These are phyloP conservation scores for Anolis sagrei DNA, from an alignment of 2,113 vertebrate genomes.

Conservation along the genomic window DNA sequence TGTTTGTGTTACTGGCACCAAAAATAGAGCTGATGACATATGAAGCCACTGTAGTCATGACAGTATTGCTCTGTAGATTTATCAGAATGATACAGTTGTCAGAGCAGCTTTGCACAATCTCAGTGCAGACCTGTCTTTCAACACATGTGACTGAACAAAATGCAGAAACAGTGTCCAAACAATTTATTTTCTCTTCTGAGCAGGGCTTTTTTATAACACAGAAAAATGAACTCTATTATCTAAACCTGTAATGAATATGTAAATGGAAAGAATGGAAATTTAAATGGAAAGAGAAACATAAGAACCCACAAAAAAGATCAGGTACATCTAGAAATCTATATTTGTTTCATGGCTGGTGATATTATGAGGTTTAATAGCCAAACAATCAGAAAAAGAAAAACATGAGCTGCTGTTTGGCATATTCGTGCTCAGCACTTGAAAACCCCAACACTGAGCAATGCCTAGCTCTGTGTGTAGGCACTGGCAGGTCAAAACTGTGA, in stretches of 20 bases:
- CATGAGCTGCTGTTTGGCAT: background rate
- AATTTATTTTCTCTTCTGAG: background rate
- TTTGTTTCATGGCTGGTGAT: background rate
- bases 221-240: background rate
- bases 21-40: constrained; percentile 16
- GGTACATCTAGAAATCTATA: background rate
- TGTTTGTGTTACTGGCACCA: background rate
- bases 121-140: background rate
- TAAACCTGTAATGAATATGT: background rate
- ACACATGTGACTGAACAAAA: background rate
- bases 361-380: background rate
- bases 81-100: constrained; percentile 16
- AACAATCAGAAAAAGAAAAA: background rate
- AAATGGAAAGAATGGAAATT: background rate
- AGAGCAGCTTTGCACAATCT: background rate
- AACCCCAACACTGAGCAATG: background rate
- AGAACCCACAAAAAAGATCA: background rate
- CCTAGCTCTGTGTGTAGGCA: background rate
- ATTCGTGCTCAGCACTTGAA: background rate
- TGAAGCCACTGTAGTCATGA: background rate
- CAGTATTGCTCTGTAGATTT: background rate
- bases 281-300: background rate
- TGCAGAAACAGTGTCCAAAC: background rate
- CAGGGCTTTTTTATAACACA: background rate
- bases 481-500: too few relatives aligned